Percentiles rank a stretch among this genome's conserved stretches.
These are phyloP conservation scores for Antheraea pernyi DNA, from an alignment of 1,140 invertebrate genomes.

Conservation along the genomic window DNA sequence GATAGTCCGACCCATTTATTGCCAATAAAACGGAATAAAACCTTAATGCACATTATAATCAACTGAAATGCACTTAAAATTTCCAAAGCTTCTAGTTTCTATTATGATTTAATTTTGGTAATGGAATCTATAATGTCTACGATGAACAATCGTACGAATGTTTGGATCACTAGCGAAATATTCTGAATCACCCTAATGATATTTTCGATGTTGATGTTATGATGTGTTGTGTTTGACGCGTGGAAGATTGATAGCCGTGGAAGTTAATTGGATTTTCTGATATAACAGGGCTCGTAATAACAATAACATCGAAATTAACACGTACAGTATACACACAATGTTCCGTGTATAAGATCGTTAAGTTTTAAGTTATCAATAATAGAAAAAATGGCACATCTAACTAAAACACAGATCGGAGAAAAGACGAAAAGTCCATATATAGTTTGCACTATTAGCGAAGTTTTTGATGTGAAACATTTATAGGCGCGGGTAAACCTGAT, in stretches of 20 bases:
- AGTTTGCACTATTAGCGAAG: too few species aligned
- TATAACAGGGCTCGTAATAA: neutral
- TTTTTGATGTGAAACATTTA: too few species aligned
- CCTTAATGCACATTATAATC: too few species aligned
- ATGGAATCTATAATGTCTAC: neutral
- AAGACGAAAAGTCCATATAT: too few species aligned
- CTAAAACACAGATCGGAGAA: too few species aligned
- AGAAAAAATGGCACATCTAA: too few species aligned
- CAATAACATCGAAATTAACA: neutral
- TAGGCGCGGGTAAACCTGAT: too few species aligned
- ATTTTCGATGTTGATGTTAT: slow-evolving; percentile 5
- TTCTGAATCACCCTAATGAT: slow-evolving; percentile 10
- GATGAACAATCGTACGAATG: neutral
- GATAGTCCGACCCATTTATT: too few species aligned
- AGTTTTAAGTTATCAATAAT: neutral
- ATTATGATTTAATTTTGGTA: neutral
- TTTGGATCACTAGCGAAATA: neutral
- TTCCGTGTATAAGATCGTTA: neutral
- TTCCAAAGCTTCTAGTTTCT: neutral
- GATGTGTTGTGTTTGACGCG: slow-evolving; percentile 2
- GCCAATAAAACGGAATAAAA: too few species aligned
- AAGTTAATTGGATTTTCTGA: slow-evolving; percentile 8
- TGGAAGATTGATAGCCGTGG: slow-evolving; percentile 9
- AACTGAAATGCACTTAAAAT: neutral
- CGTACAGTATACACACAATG: neutral